These are phyloP conservation scores for Catalaphyllia jardinei DNA, from an alignment of 64 coral and sea anemone species.

Conservation along the genomic window DNA sequence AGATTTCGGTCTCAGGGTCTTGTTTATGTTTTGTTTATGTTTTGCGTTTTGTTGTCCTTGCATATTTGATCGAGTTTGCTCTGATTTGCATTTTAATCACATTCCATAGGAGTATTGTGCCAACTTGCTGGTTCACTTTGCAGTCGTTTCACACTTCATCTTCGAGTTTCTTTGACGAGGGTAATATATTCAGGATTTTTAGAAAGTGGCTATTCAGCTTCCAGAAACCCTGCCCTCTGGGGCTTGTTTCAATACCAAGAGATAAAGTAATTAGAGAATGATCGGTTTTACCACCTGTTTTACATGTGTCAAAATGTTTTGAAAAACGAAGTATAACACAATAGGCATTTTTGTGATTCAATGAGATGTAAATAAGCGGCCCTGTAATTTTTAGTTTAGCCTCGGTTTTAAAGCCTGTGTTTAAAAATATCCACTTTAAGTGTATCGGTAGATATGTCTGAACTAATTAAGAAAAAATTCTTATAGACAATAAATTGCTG, in stretches of 20 bases:
- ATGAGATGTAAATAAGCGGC: too few relatives aligned
- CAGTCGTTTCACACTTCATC: background rate
- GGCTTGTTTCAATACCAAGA: background rate
- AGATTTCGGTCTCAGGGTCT: background rate
- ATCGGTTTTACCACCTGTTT: slow-evolving; percentile 33
- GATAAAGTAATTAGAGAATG: slow-evolving; percentile 21
- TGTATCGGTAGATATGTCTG: background rate
- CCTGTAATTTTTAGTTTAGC: too few relatives aligned
- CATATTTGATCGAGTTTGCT: background rate
- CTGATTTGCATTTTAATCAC: slow-evolving; percentile 23
- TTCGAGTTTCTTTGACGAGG: background rate
- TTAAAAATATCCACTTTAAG: slow-evolving; percentile 20
- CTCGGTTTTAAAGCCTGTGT: slow-evolving; percentile 32
- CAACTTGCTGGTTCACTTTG: background rate
- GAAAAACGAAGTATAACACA: too few relatives aligned
- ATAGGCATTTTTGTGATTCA: too few relatives aligned
- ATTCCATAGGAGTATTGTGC: background rate
- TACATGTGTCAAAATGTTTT: too few relatives aligned
- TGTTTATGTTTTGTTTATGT: background rate
- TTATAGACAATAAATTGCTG: slow-evolving; percentile 20
- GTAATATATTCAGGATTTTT: background rate
- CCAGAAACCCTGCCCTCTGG: slow-evolving; percentile 26
- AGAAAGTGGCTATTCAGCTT: slow-evolving; percentile 16
- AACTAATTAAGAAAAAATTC: slow-evolving; percentile 12
- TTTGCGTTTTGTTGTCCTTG: too few relatives aligned